These are phyloP conservation scores for Anoplius nigerrimus DNA, from an alignment of 2,888 invertebrate species.

Conservation along the genomic window DNA sequence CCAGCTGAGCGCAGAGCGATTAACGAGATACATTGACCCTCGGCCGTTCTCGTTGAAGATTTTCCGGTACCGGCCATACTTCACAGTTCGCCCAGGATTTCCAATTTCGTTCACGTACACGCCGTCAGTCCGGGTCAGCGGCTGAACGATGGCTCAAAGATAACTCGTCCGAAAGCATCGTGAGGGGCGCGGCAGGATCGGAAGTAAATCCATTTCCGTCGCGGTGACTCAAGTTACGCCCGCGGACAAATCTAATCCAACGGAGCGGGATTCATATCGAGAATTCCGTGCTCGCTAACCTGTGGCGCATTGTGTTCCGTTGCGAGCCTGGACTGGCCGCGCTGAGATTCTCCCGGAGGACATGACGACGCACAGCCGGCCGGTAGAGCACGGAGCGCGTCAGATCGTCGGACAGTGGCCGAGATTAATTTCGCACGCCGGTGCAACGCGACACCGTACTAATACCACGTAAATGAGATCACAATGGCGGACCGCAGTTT, in stretches of 20 bases:
- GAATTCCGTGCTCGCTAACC: constrained; percentile 51
- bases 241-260: constrained; percentile 5
- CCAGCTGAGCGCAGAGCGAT: too few relatives aligned
- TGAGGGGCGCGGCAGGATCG: not conserved
- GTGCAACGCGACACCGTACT: constrained; percentile 64
- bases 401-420: constrained; percentile 21
- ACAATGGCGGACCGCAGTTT: constrained; percentile 69
- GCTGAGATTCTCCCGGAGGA: constrained; percentile 46
- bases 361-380: constrained; percentile 19
- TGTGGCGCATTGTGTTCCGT: constrained; percentile 54
- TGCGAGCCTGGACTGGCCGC: constrained; percentile 13
- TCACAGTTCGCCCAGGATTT: too few relatives aligned
- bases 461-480: constrained; percentile 71
- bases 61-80: too few relatives aligned
- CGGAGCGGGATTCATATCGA: constrained; percentile 43
- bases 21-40: too few relatives aligned
- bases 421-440: constrained; percentile 68
- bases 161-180: too few relatives aligned
- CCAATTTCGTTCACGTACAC: too few relatives aligned
- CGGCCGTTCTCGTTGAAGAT: too few relatives aligned
- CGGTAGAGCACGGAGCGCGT: constrained; percentile 25
- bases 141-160: too few relatives aligned
- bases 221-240: not conserved
- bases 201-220: constrained; percentile 1
- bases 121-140: too few relatives aligned